Evolutionary conservation across 2,888 invertebrate species (phyloP).

Genomic region (Protophormia terraenovae): DNA sequence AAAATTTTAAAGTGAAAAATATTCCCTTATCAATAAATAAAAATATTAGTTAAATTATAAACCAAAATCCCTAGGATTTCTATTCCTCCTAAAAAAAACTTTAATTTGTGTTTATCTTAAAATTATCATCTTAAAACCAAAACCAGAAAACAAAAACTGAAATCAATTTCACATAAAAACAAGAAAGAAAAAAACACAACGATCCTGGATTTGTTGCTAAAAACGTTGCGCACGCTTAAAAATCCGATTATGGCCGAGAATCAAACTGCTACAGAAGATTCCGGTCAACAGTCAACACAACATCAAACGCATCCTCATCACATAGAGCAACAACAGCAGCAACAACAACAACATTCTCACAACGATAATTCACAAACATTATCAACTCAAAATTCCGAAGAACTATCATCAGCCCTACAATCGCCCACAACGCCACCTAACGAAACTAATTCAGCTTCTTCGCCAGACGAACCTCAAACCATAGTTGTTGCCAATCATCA

Average conservation of each 20-base stretch:
- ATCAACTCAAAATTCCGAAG: constrained; percentile 68
- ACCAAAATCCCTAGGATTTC: background rate
- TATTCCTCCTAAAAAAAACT: background rate
- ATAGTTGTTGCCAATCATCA: constrained; percentile 70
- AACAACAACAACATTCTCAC: constrained; percentile 71
- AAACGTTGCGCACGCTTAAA: constrained; percentile 79
- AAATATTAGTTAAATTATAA: background rate
- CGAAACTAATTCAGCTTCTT: constrained; percentile 75
- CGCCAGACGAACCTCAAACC: constrained; percentile 77
- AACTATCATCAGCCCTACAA: constrained; percentile 67
- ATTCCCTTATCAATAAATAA: background rate
- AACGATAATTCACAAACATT: constrained; percentile 68
- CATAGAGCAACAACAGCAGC: constrained; percentile 70
- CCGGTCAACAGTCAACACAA: constrained; percentile 79
- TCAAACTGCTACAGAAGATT: constrained; percentile 81
- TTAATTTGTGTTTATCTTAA: background rate
- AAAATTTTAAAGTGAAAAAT: background rate
- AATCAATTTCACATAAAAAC: background rate
- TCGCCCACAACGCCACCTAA: constrained; percentile 70
- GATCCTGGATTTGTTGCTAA: constrained; percentile 80
- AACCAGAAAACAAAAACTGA: background rate
- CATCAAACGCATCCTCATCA: constrained; percentile 73
- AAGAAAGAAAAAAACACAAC: constrained; percentile 71
- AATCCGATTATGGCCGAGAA: constrained; percentile 81
- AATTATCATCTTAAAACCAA: background rate